These are phyloP conservation scores for Lasioglossum calceatum DNA, from an alignment of 2,888 invertebrate species.

Conservation along the genomic window DNA sequence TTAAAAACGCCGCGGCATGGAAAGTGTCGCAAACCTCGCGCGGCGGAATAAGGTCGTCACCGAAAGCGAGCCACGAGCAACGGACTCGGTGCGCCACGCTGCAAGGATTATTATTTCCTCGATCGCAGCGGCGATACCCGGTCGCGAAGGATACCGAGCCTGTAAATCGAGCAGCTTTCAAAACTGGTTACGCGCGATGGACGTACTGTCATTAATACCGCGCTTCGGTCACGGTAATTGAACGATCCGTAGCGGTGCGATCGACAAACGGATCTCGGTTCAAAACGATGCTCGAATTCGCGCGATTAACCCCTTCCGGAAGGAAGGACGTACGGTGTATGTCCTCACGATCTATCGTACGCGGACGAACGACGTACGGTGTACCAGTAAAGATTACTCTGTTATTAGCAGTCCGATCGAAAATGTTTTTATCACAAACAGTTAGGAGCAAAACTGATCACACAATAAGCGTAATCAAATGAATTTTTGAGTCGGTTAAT, in stretches of 20 bases:
- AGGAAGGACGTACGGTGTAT: too few species aligned
- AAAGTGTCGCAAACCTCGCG: conserved; percentile 35
- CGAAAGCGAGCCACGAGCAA: conserved; percentile 14
- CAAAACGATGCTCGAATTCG: conserved; percentile 22
- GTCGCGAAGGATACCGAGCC: conserved; percentile 57
- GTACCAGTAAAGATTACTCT: too few species aligned
- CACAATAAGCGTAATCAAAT: too few species aligned
- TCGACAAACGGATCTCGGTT: conserved; percentile 34
- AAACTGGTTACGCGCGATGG: conserved; percentile 63
- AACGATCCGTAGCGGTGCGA: conserved; percentile 26
- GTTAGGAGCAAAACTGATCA: too few species aligned
- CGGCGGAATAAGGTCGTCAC: conserved; percentile 35
- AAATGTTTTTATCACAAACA: too few species aligned
- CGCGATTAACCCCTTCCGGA: not conserved
- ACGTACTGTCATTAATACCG: conserved; percentile 66
- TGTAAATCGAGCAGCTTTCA: conserved; percentile 68
- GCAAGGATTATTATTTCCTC: conserved; percentile 44
- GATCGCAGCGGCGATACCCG: conserved; percentile 47
- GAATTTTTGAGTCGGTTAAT: too few species aligned
- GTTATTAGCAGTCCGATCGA: too few species aligned
- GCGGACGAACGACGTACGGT: too few species aligned
- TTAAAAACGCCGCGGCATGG: conserved; percentile 18
- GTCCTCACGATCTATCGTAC: too few species aligned
- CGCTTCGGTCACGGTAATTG: conserved; percentile 60
- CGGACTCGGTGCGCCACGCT: not conserved